Evolutionary conservation across 1,140 invertebrate genomes (phyloP).

Genomic region (Piezodorus guildinii): DNA sequence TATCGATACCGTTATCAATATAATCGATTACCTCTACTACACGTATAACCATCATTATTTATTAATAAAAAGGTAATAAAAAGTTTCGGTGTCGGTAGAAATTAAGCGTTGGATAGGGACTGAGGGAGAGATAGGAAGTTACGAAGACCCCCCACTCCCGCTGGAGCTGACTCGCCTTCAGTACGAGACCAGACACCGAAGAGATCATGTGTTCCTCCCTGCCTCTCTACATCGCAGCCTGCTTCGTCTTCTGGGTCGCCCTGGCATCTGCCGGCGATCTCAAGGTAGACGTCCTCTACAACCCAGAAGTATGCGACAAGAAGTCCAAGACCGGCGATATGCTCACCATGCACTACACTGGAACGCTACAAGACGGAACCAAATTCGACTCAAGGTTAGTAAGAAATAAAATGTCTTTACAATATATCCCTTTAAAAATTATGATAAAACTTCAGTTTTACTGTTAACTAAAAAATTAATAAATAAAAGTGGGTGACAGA

Average conservation of each 20-base stretch:
- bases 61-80: too few relatives aligned
- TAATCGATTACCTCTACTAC: too few relatives aligned
- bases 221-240: not conserved
- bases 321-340: conserved; percentile 78
- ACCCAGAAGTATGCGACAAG: conserved; percentile 58
- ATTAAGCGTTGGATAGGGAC: too few relatives aligned
- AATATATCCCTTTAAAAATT: not conserved
- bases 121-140: not conserved
- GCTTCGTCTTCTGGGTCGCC: conserved; percentile 11
- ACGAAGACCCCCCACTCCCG: not conserved
- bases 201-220: not conserved
- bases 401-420: too few relatives aligned
- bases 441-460: not conserved
- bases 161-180: not conserved
- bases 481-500: too few relatives aligned
- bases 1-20: too few relatives aligned
- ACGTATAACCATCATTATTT: too few relatives aligned
- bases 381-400: conserved; percentile 87
- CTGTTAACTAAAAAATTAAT: too few relatives aligned
- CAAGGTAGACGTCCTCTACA: conserved; percentile 67
- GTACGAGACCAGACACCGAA: not conserved
- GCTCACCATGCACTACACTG: conserved; percentile 89
- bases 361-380: conserved; percentile 72
- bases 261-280: conserved; percentile 38
- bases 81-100: too few relatives aligned